Conservation (phyloP, 2,888 invertebrate species). For the Smittia sp. region DNA sequence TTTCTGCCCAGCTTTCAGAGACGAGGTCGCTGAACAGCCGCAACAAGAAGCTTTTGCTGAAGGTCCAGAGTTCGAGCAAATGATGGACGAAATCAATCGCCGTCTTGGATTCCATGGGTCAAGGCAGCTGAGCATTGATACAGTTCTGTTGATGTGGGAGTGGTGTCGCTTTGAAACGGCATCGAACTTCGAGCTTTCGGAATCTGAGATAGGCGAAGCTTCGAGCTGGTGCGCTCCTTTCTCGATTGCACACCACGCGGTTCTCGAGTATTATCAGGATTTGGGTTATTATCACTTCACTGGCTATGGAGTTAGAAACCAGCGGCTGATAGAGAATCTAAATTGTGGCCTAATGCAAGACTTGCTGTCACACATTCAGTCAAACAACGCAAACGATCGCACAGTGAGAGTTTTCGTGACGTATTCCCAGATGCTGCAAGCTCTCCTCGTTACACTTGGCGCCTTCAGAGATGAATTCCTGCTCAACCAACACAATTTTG, state of each 20-base stretch:
- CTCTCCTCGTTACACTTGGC: slow-evolving; percentile 59
- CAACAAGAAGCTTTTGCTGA: background rate
- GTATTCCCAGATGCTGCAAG: slow-evolving; percentile 58
- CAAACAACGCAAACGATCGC: slow-evolving; percentile 60
- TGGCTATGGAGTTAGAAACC: slow-evolving; percentile 63
- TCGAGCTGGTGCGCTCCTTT: slow-evolving; percentile 74
- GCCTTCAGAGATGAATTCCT: slow-evolving; percentile 59
- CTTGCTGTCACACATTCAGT: slow-evolving; percentile 55
- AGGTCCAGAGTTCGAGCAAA: background rate
- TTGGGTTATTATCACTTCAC: slow-evolving; percentile 65
- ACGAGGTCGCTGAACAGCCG: background rate
- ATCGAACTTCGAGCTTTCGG: background rate
- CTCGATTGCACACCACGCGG: slow-evolving; percentile 62
- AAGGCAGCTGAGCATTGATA: background rate
- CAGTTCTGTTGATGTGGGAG: slow-evolving; percentile 46
- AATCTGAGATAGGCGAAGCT: slow-evolving; percentile 47
- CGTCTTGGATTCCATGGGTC: slow-evolving; percentile 16
- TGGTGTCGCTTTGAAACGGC: slow-evolving; percentile 69
- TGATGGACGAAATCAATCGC: slow-evolving; percentile 6
- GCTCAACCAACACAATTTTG: slow-evolving; percentile 62
- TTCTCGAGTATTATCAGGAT: slow-evolving; percentile 70
- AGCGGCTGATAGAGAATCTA: slow-evolving; percentile 57
- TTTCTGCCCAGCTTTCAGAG: background rate
- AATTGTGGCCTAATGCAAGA: slow-evolving; percentile 68
- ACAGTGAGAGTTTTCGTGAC: slow-evolving; percentile 64